Percentiles rank a stretch among this genome's conserved stretches.
Conservation (phyloP, 2,113 vertebrate species). For the Stegostoma tigrinum region DNA sequence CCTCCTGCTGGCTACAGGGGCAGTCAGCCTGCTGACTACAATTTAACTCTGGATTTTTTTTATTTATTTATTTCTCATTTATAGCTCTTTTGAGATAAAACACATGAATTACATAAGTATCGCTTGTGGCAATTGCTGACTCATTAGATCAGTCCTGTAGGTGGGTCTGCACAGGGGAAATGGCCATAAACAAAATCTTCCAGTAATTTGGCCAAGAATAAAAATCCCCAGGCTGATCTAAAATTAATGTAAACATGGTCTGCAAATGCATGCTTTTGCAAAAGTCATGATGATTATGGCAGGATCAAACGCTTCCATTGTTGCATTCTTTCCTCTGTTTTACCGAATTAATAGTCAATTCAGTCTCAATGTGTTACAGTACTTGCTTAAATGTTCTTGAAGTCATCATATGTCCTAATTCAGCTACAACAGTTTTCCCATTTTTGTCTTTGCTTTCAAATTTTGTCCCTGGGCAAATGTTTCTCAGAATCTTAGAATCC, state of each 20-base stretch:
- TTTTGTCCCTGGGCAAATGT: not conserved
- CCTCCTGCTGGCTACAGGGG: not conserved
- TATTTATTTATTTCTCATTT: not conserved
- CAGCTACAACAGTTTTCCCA: not conserved
- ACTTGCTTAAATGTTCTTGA: not conserved
- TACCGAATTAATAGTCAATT: too few relatives aligned
- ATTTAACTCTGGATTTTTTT: not conserved
- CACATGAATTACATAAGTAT: not conserved
- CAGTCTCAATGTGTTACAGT: not conserved
- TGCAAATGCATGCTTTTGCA: not conserved
- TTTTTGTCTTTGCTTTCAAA: not conserved
- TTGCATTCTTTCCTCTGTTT: not conserved
- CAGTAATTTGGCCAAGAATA: slow-evolving; percentile 21
- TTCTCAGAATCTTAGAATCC: not conserved
- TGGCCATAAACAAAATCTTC: slow-evolving; percentile 21
- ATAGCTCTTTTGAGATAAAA: not conserved
- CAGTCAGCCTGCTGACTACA: not conserved
- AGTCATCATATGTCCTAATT: not conserved
- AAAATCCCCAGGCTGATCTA: slow-evolving; percentile 11
- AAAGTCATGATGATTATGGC: not conserved
- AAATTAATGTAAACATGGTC: not conserved
- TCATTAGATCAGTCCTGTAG: slow-evolving; percentile 12
- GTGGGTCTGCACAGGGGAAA: not conserved
- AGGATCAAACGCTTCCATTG: not conserved
- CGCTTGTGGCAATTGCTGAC: slow-evolving; percentile 5